Evolutionary conservation across 2,113 vertebrate genomes (phyloP).

Genomic region (Osmerus eperlanus): DNA sequence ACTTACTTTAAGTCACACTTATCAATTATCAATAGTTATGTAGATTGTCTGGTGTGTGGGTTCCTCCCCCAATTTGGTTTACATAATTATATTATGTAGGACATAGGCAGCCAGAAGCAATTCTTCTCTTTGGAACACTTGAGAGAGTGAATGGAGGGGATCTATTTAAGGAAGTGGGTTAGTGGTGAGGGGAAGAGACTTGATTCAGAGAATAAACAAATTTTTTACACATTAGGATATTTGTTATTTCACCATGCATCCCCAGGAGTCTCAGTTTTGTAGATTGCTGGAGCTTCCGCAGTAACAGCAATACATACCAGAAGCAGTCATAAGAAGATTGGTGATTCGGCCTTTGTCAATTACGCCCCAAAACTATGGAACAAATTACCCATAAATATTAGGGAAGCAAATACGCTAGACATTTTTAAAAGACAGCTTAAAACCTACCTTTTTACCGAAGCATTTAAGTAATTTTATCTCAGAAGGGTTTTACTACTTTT

Average conservation of each 20-base stretch:
- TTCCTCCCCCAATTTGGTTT: constrained; percentile 56
- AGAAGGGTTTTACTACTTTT: too few relatives aligned
- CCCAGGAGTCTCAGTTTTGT: constrained; percentile 37
- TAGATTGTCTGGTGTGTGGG: constrained; percentile 39
- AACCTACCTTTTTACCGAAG: too few relatives aligned
- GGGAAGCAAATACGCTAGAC: too few relatives aligned
- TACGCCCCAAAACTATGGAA: too few relatives aligned
- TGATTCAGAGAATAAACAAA: constrained; percentile 65
- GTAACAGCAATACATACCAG: constrained; percentile 19
- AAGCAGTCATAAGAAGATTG: too few relatives aligned
- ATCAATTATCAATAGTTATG: constrained; percentile 47
- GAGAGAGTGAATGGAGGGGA: constrained; percentile 66
- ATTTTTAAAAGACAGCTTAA: too few relatives aligned
- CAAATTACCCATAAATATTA: too few relatives aligned
- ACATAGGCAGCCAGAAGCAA: constrained; percentile 69
- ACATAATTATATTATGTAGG: constrained; percentile 72
- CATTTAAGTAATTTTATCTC: too few relatives aligned
- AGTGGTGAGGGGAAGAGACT: constrained; percentile 66
- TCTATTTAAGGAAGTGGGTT: constrained; percentile 75
- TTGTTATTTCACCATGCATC: constrained; percentile 56
- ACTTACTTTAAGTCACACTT: constrained; percentile 2
- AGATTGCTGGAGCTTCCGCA: constrained; percentile 27
- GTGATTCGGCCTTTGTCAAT: too few relatives aligned
- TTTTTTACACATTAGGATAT: constrained; percentile 63
- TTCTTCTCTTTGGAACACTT: constrained; percentile 68